Base-by-base conservation (phyloP, 1,140 invertebrate species). In the Lamellibrachia luymesi region DNA sequence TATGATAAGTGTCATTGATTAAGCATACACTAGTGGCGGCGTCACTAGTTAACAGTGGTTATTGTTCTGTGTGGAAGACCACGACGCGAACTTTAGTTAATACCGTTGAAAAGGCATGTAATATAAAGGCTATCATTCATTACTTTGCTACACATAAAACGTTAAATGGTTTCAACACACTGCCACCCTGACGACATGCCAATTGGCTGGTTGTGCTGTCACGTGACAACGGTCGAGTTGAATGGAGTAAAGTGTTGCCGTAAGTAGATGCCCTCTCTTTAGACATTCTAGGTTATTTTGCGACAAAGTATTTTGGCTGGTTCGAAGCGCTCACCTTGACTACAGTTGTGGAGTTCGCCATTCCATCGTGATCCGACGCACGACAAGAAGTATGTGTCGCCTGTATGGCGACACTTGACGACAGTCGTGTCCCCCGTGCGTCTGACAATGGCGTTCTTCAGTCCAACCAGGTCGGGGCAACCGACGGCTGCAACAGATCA, bases 341-440 rank as follows among this genome's bases (percentile, higher is more conserved):
- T 51, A 50, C 64, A 93, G 91, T 93, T 93, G 13, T 91, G 89
- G 2, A 91, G 13, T 51, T 93, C 92, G 49, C 93, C 93, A 6
- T 56, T 93, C 93, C 93, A 93, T 10, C 64, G 56, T 17, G n/a
- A 51, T 4, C 90, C 93, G 90, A 51, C 64, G 90, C 93, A 93
- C n/a, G 93, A 93, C 64, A 93, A 52, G 50, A 93, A 93, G 64
- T 90, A 93, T n/a, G 93, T 93, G 51, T 93, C 93, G 17, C 92
- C 93, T 17, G 93, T 92, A 22, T 90, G 90, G 92, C 92, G 92
- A 91, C 93, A 93, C 51, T 64, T 92, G 49, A 93, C 90, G 50
- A 92, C 91, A 2, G 93, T 90, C 92, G 64, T 93, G n/a, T 93
- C 56, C 2, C 92, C 93, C n/a, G 92, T 92, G 25, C 92, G 92